Conservation (phyloP, 2,888 invertebrate genomes). For the Lasioglossum morio region DNA sequence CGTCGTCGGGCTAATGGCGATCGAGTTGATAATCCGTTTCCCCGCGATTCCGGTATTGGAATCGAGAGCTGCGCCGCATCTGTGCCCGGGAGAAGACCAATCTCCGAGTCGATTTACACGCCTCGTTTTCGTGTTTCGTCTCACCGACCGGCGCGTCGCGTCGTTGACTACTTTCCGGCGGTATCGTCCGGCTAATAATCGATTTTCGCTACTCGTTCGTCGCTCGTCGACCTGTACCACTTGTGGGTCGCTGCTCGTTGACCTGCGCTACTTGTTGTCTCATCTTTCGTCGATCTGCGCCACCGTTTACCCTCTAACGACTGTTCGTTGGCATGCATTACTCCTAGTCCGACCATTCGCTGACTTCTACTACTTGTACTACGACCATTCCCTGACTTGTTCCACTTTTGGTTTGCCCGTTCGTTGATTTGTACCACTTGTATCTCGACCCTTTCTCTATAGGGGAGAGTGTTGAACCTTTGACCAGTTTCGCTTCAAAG, state of each 20-base stretch:
- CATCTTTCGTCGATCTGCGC: background rate
- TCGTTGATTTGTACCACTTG: too few species aligned
- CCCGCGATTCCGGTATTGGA: background rate
- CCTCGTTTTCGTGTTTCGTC: background rate
- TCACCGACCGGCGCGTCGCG: background rate
- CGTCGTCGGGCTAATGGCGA: background rate
- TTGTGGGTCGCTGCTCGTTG: background rate
- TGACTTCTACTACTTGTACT: background rate
- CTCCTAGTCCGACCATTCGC: background rate
- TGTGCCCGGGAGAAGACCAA: background rate
- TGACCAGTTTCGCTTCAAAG: too few species aligned
- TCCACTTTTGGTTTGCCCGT: background rate
- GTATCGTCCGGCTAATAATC: background rate
- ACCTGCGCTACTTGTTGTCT: background rate
- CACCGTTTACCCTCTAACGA: background rate
- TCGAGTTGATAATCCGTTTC: slow-evolving; percentile 27
- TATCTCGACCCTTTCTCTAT: too few species aligned
- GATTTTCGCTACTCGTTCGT: background rate
- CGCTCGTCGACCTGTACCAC: background rate
- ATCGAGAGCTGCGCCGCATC: background rate
- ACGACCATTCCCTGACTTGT: background rate
- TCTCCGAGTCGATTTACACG: background rate
- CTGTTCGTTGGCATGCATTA: background rate
- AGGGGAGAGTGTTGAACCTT: too few species aligned
- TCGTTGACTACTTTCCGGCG: background rate